Evolutionary conservation across 2,113 vertebrate genomes (phyloP), one percentile per base, ranked within the genome.

Genomic region (Salvelinus alpinus): DNA sequence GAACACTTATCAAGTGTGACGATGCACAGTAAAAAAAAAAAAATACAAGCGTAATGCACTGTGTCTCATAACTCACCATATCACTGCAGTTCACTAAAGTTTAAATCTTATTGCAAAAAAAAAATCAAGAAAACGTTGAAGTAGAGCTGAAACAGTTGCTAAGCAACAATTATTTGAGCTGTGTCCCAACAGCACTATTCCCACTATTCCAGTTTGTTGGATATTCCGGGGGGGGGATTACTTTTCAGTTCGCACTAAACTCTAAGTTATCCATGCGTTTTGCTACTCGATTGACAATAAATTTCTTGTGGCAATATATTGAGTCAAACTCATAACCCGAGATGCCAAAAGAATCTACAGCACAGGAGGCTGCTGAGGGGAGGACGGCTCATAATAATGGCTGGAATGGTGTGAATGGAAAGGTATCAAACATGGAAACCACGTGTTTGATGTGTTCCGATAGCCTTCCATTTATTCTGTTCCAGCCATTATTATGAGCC

Each of bases 81-180:
- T 75, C 71, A 31, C 44, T 54, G 78, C 20, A 9, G 78, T 72
- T 78, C 64, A 70, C 69, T 54, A 18, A 27, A 85, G 84, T 72
- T 85, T 74, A 75, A 73, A 83, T 88, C 91, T 90, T 89, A 87
- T 87, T 85, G 85, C 82, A 34, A 82, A 44, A 80, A 34, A 34
- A 89, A 87, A 92, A 90, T 85, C 79, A 71, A 70, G 74, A 86
- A 90, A 91, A 91, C 88, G 88, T 92, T 88, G 91, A 92, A 92
- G 90, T 84, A 86, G 88, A 88, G 87, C 89, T 88, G 85, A 81
- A 83, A 85, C 89, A 80, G 90, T 92, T 92, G 87, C 91, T 83
- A 91, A 87, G 91, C 90, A 92, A 92, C 92, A 89, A 77, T 88
- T 84, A 79, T 88, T 86, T 75, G 75, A 80, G 69, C 77, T 71